phyloP scores from a whole-genome alignment of 1,140 invertebrate species.

The Theocolax elegans region DNA sequence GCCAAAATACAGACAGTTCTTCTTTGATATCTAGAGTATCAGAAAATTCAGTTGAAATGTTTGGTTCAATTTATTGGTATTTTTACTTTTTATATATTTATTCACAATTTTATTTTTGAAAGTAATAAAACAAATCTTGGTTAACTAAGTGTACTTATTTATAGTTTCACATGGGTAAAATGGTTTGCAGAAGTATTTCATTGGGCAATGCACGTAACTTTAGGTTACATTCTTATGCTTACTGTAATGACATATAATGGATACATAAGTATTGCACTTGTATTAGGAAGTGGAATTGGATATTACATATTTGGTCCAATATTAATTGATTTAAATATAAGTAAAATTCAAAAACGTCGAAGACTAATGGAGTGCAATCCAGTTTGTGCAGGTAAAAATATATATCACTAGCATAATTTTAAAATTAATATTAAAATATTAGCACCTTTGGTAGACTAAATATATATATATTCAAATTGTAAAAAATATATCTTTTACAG shows the following conservation, averaged over 20 bases:
- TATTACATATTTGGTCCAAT: constrained; percentile 73
- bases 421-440: too few relatives aligned
- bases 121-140: too few relatives aligned
- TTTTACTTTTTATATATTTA: too few relatives aligned
- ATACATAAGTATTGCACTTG: constrained; percentile 80
- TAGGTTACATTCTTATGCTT: constrained; percentile 90
- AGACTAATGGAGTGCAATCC: constrained; percentile 51
- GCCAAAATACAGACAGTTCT: constrained; percentile 51
- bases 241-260: constrained; percentile 90
- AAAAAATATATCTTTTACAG: too few relatives aligned
- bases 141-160: too few relatives aligned
- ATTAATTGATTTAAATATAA: constrained; percentile 54
- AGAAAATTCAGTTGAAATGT: constrained; percentile 37
- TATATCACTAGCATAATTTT: too few relatives aligned
- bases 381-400: constrained; percentile 55
- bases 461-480: constrained; percentile 11
- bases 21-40: constrained; percentile 56
- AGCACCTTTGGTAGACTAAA: not conserved
- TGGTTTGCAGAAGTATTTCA: constrained; percentile 59
- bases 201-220: constrained; percentile 65
- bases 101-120: too few relatives aligned
- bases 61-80: constrained; percentile 47
- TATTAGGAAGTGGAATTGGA: constrained; percentile 81
- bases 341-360: constrained; percentile 45
- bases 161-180: constrained; percentile 48